Evolutionary conservation across 2,888 invertebrate species (phyloP), one percentile per base, ranked within the genome.

Genomic region (Drosophila lutescens): DNA sequence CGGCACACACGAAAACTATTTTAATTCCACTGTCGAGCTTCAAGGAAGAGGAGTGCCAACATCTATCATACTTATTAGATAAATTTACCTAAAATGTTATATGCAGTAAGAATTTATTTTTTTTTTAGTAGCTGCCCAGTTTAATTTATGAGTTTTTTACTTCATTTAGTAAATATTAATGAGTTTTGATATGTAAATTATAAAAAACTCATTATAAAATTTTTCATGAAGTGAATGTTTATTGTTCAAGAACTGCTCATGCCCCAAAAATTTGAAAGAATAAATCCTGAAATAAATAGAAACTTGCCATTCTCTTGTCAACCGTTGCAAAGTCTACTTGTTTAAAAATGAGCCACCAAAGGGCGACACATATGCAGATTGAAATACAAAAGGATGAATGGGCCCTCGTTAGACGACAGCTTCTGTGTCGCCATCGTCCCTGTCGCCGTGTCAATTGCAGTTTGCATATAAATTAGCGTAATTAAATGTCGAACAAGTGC

Each of bases 401-500:
- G 7, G 40, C 12, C 34, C 26, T 49, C 34, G 47, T 60, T 41
- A 62, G 41, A 34, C 20, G 17, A 10, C 44, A 36, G 44, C 23
- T 32, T 23, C 47, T 10, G 46, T 40, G 60, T 59, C 38, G 61
- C 38, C 60, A 57, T n/a, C 43, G 10, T 4, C 9, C 20, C 36
- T 50, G 51, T 40, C 47, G 20, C 47, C 38, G 15, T 57, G 75
- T 68, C 74, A 74, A 69, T 69, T 83, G 79, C 83, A 86, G 68
- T 68, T 79, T 74, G 67, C 71, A 78, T 82, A 73, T 71, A 82
- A 85, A 80, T 85, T 78, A 76, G 66, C 61, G 69, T 76, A 74
- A 85, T 81, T 83, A 83, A 86, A 69, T 60, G 74, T 60, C 47
- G 63, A 67, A 63, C 77, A 83, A 86, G 79, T 67, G 72, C 57